These are phyloP conservation scores for Aphidoletes aphidimyza DNA, from an alignment of 2,888 invertebrate genomes.

Conservation along the genomic window DNA sequence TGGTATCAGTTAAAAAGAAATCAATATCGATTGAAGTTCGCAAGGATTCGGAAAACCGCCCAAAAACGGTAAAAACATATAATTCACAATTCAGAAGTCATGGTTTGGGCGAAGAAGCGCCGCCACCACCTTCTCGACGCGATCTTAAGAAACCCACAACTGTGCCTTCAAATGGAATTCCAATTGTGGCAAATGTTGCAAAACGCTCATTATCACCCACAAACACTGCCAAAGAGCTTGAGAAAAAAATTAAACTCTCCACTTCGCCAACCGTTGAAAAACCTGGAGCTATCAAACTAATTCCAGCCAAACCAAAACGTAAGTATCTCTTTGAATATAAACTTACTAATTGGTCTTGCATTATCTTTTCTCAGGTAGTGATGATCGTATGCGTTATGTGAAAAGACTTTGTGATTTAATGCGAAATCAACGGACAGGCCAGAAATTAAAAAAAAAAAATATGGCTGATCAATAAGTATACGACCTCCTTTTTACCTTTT, in stretches of 20 bases:
- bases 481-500: constrained; percentile 49
- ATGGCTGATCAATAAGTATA: constrained; percentile 38
- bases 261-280: constrained; percentile 71
- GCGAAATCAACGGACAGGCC: not conserved
- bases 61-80: constrained; percentile 92
- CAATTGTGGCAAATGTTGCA: constrained; percentile 62
- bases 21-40: constrained; percentile 85
- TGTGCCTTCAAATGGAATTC: constrained; percentile 62
- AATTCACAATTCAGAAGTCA: constrained; percentile 92
- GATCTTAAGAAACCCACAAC: constrained; percentile 71
- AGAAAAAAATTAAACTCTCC: constrained; percentile 76
- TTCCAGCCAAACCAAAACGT: constrained; percentile 91
- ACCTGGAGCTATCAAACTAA: constrained; percentile 85
- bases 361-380: not conserved
- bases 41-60: constrained; percentile 76
- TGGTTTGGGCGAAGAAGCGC: constrained; percentile 86
- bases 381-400: constrained; percentile 28
- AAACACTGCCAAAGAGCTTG: constrained; percentile 62
- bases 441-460: not conserved
- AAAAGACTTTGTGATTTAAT: constrained; percentile 18
- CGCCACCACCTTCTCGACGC: constrained; percentile 83
- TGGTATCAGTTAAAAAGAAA: constrained; percentile 69
- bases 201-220: constrained; percentile 59
- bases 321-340: constrained; percentile 70
- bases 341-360: constrained; percentile 11